A percentile compares a stretch with the other conserved stretches of the same genome.
Conservation (phyloP, 1,140 invertebrate species). For the Lutraria rhynchaena region DNA sequence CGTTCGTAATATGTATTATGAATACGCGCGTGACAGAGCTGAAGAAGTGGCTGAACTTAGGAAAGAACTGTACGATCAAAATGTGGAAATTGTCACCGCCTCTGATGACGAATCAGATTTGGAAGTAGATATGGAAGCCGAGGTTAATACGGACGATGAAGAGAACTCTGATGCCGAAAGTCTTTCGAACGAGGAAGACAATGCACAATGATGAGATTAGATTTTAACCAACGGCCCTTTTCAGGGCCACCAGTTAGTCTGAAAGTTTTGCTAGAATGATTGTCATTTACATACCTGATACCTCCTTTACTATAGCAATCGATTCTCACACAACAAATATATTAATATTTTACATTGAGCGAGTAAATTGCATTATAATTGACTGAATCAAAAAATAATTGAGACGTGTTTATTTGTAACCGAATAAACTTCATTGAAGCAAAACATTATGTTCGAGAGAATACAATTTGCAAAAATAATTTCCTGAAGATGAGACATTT, state of each 20-base stretch:
- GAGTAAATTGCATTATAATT: too few species aligned
- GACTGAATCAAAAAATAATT: too few species aligned
- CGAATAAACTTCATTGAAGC: too few species aligned
- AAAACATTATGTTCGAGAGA: too few species aligned
- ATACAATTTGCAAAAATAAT: too few species aligned
- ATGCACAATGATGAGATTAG: background rate
- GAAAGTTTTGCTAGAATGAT: background rate
- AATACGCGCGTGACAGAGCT: slow-evolving; percentile 58
- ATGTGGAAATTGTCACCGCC: slow-evolving; percentile 31
- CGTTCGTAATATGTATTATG: slow-evolving; percentile 63
- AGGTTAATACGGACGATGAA: background rate
- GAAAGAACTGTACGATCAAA: slow-evolving; percentile 53
- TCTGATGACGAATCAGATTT: background rate
- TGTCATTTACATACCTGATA: slow-evolving; percentile 9
- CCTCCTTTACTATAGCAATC: too few species aligned
- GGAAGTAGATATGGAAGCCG: background rate
- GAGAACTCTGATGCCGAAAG: background rate
- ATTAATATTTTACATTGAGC: too few species aligned
- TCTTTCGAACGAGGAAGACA: background rate
- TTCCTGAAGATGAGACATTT: too few species aligned
- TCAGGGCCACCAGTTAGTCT: slow-evolving; percentile 12
- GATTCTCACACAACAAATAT: too few species aligned
- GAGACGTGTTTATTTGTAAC: too few species aligned
- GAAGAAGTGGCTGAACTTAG: slow-evolving; percentile 57
- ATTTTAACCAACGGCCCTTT: slow-evolving; percentile 10